A percentile compares a stretch with the other conserved stretches of the same genome.
phyloP scores from a whole-genome alignment of 2,113 vertebrate genomes.

The Sialia sialis region DNA sequence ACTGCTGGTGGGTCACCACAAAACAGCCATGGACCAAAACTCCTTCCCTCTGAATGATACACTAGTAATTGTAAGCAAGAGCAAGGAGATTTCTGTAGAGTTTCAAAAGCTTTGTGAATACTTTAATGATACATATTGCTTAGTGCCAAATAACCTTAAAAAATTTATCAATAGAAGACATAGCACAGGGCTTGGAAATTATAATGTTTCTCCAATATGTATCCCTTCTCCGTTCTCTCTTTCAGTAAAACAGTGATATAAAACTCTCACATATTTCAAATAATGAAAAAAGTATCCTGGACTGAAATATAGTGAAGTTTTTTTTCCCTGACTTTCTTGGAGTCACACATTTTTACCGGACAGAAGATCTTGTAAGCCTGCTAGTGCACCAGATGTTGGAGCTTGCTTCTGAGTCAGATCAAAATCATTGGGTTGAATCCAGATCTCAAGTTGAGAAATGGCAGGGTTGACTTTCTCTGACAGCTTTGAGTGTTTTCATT shows the following conservation, averaged over 20 bases:
- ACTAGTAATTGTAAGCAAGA: not conserved
- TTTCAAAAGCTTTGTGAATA: not conserved
- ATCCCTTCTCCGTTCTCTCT: not conserved
- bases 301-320: not conserved
- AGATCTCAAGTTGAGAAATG: conserved; percentile 62
- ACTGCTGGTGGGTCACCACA: not conserved
- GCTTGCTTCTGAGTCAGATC: conserved; percentile 66
- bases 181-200: not conserved
- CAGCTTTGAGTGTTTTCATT: conserved; percentile 43
- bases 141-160: not conserved
- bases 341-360: conserved; percentile 33
- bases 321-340: not conserved
- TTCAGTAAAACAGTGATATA: not conserved
- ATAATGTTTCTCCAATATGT: not conserved
- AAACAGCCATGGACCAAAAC: not conserved
- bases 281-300: not conserved
- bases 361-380: conserved; percentile 60
- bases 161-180: not conserved
- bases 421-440: conserved; percentile 63
- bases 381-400: conserved; percentile 61
- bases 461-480: conserved; percentile 55
- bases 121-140: not conserved
- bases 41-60: not conserved
- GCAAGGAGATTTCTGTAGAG: not conserved
- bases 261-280: not conserved